Evolutionary conservation across 2,797 vertebrate genomes (phyloP).

Genomic region (Mionectes olivaceus): DNA sequence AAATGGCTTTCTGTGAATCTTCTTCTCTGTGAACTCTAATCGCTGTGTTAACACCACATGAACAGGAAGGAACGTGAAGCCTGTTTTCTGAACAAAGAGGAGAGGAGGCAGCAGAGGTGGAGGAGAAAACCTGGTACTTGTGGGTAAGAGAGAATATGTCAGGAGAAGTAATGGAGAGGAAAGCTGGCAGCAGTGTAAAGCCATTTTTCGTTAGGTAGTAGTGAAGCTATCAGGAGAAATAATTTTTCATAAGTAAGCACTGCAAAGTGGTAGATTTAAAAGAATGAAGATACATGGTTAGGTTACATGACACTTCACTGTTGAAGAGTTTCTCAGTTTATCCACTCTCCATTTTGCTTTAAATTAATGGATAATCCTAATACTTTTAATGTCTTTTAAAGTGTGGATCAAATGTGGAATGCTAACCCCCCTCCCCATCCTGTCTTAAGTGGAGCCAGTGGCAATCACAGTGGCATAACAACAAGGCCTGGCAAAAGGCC

Average conservation of each 20-base stretch:
- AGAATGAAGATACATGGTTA: background rate
- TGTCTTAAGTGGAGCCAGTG: background rate
- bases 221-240: background rate
- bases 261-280: background rate
- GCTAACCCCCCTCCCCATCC: accelerated
- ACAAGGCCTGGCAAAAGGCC: background rate
- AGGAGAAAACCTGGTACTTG: background rate
- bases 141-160: background rate
- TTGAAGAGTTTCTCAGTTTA: background rate
- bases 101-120: background rate
- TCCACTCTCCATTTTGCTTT: background rate
- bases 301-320: background rate
- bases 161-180: background rate
- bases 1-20: background rate
- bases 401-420: background rate
- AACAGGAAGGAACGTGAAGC: background rate
- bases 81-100: background rate
- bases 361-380: background rate
- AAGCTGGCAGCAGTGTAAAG: background rate
- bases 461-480: background rate
- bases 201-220: background rate
- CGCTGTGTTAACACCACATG: background rate
- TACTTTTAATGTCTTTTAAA: background rate
- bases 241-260: background rate
- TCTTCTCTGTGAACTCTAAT: background rate